Evolutionary conservation across 2,113 vertebrate genomes (phyloP), one percentile per base, ranked within the genome.

Genomic region (Ariopsis seemanni): DNA sequence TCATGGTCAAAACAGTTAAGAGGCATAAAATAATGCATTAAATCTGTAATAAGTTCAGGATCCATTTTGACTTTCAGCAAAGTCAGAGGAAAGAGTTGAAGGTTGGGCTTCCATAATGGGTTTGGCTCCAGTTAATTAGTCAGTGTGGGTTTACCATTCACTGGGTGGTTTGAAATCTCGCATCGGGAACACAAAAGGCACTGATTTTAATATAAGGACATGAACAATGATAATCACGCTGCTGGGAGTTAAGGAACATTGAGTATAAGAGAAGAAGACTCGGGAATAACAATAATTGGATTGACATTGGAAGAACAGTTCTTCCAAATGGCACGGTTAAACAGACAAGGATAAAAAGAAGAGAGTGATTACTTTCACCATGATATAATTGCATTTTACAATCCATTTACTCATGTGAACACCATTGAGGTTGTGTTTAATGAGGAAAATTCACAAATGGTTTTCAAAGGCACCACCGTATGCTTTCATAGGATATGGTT

Each of bases 41-140:
- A 69, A 78, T n/a, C 30, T 82, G 55, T 22, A 85, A 17, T 63
- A 42, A 17, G 50, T 69, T 17, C 8, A 72, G 71, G n/a, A 65
- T 18, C 85, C 78, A 67, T 30, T 48, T 84, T 89, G 86, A 89
- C 88, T 87, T 91, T 88, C 77, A 88, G 48, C 27, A 58, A 30
- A 53, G 60, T 58, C 77, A 53, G 18, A 79, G 57, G 55, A 67
- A 27, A 67, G n/a, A 20, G 11, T 50, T 58, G 62, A 25, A 62
- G 69, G 80, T 30, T 72, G 63, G 34, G 50, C 85, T 86, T 83
- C 15, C 17, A 55, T 88, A 91, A 86, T 86, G 17, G 84, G n/a
- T 80, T 86, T 89, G 67, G 81, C 77, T 50, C 55, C 42, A 30
- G 75, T 86, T 89, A 91, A 91, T 89, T 86, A 88, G 81, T 77